A percentile compares a stretch with the other conserved stretches of the same genome.
These are phyloP conservation scores for Cantharis rustica DNA, from an alignment of 2,888 invertebrate genomes.

Conservation along the genomic window DNA sequence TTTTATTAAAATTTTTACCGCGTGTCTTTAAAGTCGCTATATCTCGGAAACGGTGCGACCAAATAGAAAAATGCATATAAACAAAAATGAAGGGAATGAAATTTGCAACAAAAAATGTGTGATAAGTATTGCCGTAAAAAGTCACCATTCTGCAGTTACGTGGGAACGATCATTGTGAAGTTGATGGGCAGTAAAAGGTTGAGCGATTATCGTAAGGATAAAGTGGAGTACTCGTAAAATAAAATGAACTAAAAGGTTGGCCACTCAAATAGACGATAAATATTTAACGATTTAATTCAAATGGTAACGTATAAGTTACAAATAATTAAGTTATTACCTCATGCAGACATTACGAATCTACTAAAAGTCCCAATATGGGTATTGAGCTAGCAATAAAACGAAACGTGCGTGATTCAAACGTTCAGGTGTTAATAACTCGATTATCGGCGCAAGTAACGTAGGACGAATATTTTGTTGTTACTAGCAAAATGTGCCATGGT, in stretches of 20 bases:
- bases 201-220: background rate
- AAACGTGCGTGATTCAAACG: conserved; percentile 2
- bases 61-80: too few species aligned
- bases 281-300: background rate
- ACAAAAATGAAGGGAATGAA: too few species aligned
- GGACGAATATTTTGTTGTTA: conserved; percentile 31
- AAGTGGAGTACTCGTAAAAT: background rate
- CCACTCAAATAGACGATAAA: background rate
- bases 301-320: background rate
- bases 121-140: too few species aligned
- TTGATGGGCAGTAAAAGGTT: background rate
- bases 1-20: too few species aligned
- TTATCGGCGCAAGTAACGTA: conserved; percentile 38
- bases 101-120: too few species aligned
- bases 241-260: background rate
- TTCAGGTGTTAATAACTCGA: conserved; percentile 39
- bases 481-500: conserved; percentile 28
- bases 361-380: background rate
- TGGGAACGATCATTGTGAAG: too few species aligned
- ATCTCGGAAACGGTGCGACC: too few species aligned
- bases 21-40: too few species aligned
- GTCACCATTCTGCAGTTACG: too few species aligned
- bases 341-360: background rate
- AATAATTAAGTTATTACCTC: background rate
- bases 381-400: background rate